A percentile compares a stretch with the other conserved stretches of the same genome.
These are phyloP conservation scores for Dufourea novaeangliae DNA, from an alignment of 1,140 invertebrate species.

Conservation along the genomic window DNA sequence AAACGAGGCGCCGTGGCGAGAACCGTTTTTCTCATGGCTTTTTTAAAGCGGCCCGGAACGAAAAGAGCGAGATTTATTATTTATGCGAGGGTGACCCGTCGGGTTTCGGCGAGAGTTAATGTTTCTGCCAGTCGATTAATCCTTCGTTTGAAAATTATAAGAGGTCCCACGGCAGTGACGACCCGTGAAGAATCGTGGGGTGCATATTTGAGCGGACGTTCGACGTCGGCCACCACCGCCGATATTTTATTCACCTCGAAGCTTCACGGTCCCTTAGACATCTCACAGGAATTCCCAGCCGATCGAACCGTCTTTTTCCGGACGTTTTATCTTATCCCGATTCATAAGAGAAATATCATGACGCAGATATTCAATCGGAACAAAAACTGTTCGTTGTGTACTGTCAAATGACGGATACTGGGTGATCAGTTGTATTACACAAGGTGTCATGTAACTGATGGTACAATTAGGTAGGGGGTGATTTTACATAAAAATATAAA, in stretches of 20 bases:
- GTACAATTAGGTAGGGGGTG: too few relatives aligned
- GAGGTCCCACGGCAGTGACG: constrained; percentile 64
- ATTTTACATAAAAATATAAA: too few relatives aligned
- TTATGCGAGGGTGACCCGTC: constrained; percentile 54
- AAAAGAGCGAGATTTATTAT: constrained; percentile 63
- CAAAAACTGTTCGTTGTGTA: background rate
- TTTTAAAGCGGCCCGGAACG: constrained; percentile 54
- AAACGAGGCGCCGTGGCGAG: background rate
- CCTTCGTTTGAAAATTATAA: constrained; percentile 74
- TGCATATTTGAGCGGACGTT: constrained; percentile 69
- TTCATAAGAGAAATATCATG: constrained; percentile 14
- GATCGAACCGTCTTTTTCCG: constrained; percentile 52
- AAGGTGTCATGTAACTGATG: too few relatives aligned
- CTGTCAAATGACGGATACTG: background rate
- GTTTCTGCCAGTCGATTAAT: constrained; percentile 73
- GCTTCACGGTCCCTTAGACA: constrained; percentile 63
- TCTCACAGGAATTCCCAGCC: constrained; percentile 40
- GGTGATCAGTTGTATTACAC: background rate
- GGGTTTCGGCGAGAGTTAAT: constrained; percentile 65
- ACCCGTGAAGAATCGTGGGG: constrained; percentile 70
- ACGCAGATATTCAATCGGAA: background rate
- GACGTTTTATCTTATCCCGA: constrained; percentile 54
- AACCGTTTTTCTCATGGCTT: constrained; percentile 34
- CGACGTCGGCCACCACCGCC: constrained; percentile 41
- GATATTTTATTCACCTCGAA: constrained; percentile 67